These are phyloP conservation scores for Aphaenogaster floridana DNA, from an alignment of 1,140 invertebrate species.

Conservation along the genomic window DNA sequence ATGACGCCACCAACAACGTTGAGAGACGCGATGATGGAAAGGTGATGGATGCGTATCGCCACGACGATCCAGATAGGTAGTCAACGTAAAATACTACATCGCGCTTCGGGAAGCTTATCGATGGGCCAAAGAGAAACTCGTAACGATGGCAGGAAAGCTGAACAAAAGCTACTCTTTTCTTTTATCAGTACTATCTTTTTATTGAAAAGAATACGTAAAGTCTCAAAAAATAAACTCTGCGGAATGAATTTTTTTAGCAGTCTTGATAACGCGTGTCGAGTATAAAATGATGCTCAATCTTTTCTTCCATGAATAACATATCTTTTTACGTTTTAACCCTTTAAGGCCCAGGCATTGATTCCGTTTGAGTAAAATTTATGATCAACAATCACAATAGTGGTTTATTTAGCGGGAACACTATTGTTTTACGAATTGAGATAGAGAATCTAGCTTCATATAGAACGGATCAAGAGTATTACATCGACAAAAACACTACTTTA, in stretches of 20 bases:
- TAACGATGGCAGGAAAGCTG: neutral
- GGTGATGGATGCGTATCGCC: conserved; percentile 46
- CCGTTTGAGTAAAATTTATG: no score
- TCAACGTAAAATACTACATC: conserved; percentile 17
- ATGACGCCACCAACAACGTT: conserved; percentile 26
- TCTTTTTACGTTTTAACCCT: neutral
- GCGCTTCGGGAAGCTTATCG: conserved; percentile 19
- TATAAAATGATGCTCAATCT: neutral
- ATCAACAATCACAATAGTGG: no score
- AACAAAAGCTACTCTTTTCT: neutral
- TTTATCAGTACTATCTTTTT: neutral
- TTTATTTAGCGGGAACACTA: no score
- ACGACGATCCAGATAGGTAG: neutral
- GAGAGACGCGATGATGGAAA: conserved; percentile 39
- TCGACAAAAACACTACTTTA: no score
- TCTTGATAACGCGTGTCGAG: neutral
- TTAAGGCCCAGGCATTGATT: no score
- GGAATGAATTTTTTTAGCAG: neutral
- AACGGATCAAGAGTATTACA: no score
- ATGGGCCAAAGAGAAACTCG: conserved; percentile 3
- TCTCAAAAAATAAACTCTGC: neutral
- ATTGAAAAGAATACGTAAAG: neutral
- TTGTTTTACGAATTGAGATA: no score
- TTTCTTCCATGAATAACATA: neutral
- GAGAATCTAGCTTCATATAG: no score